phyloP scores from a whole-genome alignment of 2,113 vertebrate genomes.

The Hemibagrus wyckioides region DNA sequence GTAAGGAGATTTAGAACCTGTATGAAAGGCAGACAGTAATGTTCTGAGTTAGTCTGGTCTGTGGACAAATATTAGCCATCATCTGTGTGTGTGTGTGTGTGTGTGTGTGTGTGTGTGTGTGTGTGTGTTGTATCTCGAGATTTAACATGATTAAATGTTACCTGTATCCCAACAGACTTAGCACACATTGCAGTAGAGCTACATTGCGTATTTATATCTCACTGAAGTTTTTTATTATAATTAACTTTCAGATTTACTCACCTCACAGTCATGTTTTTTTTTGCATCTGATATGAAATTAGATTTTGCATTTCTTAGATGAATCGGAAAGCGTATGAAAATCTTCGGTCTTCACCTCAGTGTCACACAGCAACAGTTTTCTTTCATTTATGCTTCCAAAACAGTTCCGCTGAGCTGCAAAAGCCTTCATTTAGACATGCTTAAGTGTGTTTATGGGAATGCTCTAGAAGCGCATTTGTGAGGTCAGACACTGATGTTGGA shows the following conservation, averaged over 20 bases:
- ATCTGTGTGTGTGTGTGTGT: not conserved
- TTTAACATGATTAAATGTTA: not conserved
- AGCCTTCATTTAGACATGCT: not conserved
- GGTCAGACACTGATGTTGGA: no score
- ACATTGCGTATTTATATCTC: not conserved
- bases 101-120: not conserved
- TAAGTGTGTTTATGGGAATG: no score
- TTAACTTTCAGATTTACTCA: not conserved
- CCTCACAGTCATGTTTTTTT: not conserved
- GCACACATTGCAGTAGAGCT: no score
- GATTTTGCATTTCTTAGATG: not conserved
- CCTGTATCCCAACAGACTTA: no score
- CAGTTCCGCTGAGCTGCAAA: not conserved
- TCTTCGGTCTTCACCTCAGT: not conserved
- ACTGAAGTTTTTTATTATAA: not conserved
- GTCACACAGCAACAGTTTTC: not conserved
- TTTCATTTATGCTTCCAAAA: not conserved
- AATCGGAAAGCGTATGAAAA: not conserved
- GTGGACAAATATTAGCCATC: not conserved
- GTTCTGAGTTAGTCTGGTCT: not conserved
- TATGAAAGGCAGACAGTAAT: not conserved
- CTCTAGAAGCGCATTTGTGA: no score
- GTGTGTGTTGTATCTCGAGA: not conserved
- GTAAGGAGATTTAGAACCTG: not conserved
- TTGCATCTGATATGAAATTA: not conserved